These are phyloP conservation scores for Notechis scutatus DNA, from an alignment of 2,113 vertebrate species.

Conservation along the genomic window DNA sequence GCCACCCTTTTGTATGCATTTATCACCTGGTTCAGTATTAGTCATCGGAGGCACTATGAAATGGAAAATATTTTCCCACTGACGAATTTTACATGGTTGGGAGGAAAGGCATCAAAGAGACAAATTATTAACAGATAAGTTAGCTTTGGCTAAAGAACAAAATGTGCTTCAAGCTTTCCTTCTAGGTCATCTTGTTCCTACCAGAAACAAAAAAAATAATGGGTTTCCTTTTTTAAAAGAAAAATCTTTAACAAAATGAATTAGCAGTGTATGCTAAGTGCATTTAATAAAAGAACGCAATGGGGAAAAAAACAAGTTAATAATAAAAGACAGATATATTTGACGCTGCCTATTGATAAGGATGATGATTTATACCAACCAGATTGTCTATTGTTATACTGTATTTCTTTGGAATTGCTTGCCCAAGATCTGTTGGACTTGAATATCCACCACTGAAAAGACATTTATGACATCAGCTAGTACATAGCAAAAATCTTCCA, in stretches of 20 bases:
- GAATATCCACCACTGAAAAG: background rate
- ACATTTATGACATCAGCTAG: background rate
- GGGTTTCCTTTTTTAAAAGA: background rate
- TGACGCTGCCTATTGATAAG: background rate
- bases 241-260: background rate
- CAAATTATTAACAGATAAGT: slow-evolving; percentile 45
- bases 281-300: background rate
- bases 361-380: background rate
- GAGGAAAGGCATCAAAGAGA: slow-evolving; percentile 30
- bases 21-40: slow-evolving; percentile 69
- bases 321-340: background rate
- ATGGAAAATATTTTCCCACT: slow-evolving; percentile 50
- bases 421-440: background rate
- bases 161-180: slow-evolving; percentile 24
- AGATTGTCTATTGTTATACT: background rate
- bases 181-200: slow-evolving; percentile 7
- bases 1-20: slow-evolving; percentile 63
- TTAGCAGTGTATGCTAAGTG: background rate
- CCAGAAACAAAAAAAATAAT: background rate
- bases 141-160: slow-evolving; percentile 34
- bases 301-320: background rate
- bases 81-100: background rate
- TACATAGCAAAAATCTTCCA: background rate
- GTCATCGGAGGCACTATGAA: slow-evolving; percentile 59
- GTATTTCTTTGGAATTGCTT: background rate